phyloP scores from a whole-genome alignment of 2,888 invertebrate genomes.

The Smittia aterrima region DNA sequence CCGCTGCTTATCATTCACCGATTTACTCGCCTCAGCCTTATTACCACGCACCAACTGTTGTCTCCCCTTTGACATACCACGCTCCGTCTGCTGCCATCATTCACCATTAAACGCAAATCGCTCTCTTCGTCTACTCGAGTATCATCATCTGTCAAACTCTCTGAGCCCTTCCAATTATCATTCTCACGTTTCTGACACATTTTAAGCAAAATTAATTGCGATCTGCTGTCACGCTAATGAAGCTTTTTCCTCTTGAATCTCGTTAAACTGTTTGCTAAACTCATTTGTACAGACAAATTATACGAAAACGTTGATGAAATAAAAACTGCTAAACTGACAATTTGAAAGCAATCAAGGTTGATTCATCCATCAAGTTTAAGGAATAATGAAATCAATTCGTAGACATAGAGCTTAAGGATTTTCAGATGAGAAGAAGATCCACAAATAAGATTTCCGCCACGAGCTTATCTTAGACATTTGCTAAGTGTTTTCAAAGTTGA shows the following conservation, averaged over 20 bases:
- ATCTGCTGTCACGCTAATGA: background rate
- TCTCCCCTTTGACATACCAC: conserved; percentile 36
- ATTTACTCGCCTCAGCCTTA: background rate
- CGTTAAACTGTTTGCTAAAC: background rate
- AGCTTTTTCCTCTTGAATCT: background rate
- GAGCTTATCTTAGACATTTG: background rate
- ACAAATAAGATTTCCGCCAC: too few species aligned
- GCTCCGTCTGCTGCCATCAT: conserved; percentile 27
- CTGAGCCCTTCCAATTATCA: conserved; percentile 1
- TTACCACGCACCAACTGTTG: background rate
- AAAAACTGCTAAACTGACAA: background rate
- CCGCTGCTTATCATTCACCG: background rate
- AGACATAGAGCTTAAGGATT: too few species aligned
- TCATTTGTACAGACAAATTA: background rate
- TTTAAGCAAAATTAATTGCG: conserved; percentile 9
- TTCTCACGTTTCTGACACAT: conserved; percentile 11
- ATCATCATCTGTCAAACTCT: conserved; percentile 20
- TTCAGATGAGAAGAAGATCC: too few species aligned
- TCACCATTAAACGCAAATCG: conserved; percentile 9
- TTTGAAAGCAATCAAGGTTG: too few species aligned
- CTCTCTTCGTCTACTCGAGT: background rate
- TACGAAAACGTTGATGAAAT: background rate
- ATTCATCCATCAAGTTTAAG: too few species aligned
- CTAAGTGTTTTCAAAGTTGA: background rate
- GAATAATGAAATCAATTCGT: too few species aligned